Base-by-base conservation (phyloP, 2,888 invertebrate genomes). In the Liodrosophila aerea region DNA sequence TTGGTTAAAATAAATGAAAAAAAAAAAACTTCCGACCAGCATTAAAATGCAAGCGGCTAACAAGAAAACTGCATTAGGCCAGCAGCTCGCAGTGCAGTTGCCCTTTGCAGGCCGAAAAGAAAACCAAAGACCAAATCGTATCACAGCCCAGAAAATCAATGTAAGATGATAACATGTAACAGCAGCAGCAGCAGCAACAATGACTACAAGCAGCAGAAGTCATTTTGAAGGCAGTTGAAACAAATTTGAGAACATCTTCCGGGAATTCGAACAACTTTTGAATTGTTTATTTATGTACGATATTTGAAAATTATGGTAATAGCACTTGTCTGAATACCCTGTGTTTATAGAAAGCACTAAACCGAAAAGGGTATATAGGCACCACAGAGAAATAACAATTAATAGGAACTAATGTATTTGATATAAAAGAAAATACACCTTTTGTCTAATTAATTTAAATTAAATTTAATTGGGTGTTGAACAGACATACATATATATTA, bases 1-100 rank as follows among this genome's bases (percentile, higher is more conserved):
- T 65, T 15, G 29, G 31, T 51, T 15, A 54, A 22, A 22, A 22
- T 22, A 22, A 22, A 22, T 22, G 2, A 22, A 22, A 22, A 22
- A 22, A 4, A 22, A 22, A 59, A 45, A 57, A 34, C 57, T 53
- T 60, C 43, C 53, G 46, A 47, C 57, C 57, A 46, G 58, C 71
- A 76, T 73, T 78, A 47, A 77, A 63, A 81, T 85, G 82, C 85
- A 77, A 71, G 65, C 56, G 61, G 64, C 66, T 75, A 64, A 81
- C 85, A 81, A 69, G 81, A 61, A 69, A 81, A 81, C 76, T 81
- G 75, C 81, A 81, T 81, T 81, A 85, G 68, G 57, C 46, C 56
- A 27, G 3, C 36, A 15, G 33, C 15, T 45, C 43, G 18, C 11
- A 46, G 15, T 49, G 15, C 16, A 5, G 15, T 11, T 46, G 58